Evolutionary conservation across 2,113 vertebrate species (phyloP).

Genomic region (Tichodroma muraria): DNA sequence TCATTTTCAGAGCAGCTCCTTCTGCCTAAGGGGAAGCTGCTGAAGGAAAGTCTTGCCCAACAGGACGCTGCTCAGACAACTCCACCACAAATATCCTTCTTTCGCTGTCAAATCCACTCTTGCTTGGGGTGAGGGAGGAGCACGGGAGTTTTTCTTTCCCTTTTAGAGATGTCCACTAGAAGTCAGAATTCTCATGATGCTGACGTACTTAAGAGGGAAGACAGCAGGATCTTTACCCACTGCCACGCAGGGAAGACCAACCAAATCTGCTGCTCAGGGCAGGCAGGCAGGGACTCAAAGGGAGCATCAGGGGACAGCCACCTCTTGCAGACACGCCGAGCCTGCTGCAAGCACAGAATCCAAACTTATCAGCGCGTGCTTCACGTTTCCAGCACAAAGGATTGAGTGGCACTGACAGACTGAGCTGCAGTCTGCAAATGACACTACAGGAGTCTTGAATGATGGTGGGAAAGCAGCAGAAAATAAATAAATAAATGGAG

Average conservation of each 20-base stretch:
- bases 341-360: neutral
- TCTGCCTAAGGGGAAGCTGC: neutral
- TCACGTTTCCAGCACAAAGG: neutral
- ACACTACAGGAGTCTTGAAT: neutral
- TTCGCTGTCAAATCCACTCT: neutral
- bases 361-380: neutral
- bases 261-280: neutral
- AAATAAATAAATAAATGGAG: slow-evolving; percentile 7
- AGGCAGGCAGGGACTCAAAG: neutral
- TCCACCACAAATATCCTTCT: neutral
- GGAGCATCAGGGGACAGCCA: neutral
- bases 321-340: neutral
- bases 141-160: neutral
- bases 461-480: slow-evolving; percentile 20
- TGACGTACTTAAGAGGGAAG: neutral
- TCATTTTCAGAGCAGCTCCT: neutral
- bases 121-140: neutral
- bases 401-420: neutral
- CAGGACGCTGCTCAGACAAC: slow-evolving; percentile 9
- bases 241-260: neutral
- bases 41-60: neutral
- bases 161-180: neutral
- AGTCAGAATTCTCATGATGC: neutral
- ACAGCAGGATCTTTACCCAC: neutral
- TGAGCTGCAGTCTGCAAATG: neutral